Percentiles rank a stretch among this genome's conserved stretches.
Evolutionary conservation across 2,113 vertebrate genomes (phyloP).

Genomic region (Morone chrysops): DNA sequence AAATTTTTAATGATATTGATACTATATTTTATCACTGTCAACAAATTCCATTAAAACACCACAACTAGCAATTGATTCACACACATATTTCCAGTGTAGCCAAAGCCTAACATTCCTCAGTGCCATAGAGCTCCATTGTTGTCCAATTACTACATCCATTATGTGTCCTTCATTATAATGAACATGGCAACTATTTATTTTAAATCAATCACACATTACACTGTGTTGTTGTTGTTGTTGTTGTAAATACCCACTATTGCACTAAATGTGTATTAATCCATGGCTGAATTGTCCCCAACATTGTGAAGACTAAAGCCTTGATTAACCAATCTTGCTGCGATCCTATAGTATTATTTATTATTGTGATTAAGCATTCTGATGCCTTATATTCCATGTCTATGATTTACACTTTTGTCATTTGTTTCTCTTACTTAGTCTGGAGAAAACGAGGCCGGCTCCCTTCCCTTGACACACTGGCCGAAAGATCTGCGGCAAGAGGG

Average conservation of each 20-base stretch:
- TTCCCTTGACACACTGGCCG: conserved; percentile 71
- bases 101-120: not conserved
- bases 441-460: conserved; percentile 60
- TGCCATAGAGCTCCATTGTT: not conserved
- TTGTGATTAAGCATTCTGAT: not conserved
- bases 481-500: conserved; percentile 81
- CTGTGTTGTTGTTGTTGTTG: too few relatives aligned
- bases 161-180: too few relatives aligned
- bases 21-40: too few relatives aligned
- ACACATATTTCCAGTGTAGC: not conserved
- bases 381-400: not conserved
- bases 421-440: conserved; percentile 74
- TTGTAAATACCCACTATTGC: too few relatives aligned
- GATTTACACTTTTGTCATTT: not conserved
- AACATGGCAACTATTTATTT: too few relatives aligned
- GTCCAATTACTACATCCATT: too few relatives aligned
- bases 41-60: not conserved
- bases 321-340: too few relatives aligned
- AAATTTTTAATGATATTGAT: not conserved
- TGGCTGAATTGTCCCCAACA: too few relatives aligned
- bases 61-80: not conserved
- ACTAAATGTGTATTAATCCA: too few relatives aligned
- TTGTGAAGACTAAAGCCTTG: too few relatives aligned
- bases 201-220: too few relatives aligned
- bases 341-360: not conserved